These are phyloP conservation scores for Rhodinocichla rosea DNA, from an alignment of 2,113 vertebrate species.

Conservation along the genomic window DNA sequence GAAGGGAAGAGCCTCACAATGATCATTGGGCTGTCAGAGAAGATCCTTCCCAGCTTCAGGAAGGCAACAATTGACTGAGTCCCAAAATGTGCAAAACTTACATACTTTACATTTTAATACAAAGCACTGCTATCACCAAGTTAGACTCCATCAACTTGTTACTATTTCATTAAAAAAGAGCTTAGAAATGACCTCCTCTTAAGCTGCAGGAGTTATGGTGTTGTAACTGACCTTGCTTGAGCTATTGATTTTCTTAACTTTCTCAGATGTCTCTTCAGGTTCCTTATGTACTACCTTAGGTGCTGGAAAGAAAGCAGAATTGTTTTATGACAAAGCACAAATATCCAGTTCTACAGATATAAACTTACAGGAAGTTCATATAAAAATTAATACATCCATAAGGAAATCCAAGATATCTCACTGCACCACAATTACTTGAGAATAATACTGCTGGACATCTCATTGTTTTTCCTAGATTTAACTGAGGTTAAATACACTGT, in stretches of 20 bases:
- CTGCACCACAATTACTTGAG: neutral
- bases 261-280: slow-evolving; percentile 59
- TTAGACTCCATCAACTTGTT: neutral
- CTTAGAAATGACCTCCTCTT: neutral
- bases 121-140: neutral
- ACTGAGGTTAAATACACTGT: neutral
- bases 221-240: slow-evolving; percentile 77
- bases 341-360: neutral
- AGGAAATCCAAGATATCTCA: neutral
- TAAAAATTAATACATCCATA: neutral
- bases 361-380: neutral
- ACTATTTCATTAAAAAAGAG: neutral
- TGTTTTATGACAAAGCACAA: neutral
- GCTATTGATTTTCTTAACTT: slow-evolving; percentile 71
- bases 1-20: neutral
- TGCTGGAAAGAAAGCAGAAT: slow-evolving; percentile 40
- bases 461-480: neutral
- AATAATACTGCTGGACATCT: neutral
- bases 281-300: slow-evolving; percentile 12
- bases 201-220: neutral
- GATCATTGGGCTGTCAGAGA: neutral
- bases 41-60: neutral
- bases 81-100: neutral
- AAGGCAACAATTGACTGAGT: neutral
- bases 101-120: neutral